Conservation (phyloP, 2,797 vertebrate genomes). For the Halcyon smyrnensis region DNA sequence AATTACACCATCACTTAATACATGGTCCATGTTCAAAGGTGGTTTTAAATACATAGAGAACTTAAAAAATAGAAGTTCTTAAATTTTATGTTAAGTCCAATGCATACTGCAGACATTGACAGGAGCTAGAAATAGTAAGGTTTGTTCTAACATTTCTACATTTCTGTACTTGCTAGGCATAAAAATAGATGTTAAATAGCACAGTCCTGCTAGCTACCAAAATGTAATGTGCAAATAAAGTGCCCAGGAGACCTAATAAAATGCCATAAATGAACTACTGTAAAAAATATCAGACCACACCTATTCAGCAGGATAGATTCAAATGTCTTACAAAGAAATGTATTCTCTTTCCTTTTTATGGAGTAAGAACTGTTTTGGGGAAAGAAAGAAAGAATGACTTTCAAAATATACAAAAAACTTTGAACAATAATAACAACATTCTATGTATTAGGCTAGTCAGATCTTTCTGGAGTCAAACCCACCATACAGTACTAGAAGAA, state of each 20-base stretch:
- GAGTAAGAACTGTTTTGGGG: constrained; percentile 20
- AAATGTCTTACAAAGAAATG: constrained; percentile 62
- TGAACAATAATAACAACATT: not conserved
- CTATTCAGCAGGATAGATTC: constrained; percentile 64
- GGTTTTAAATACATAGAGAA: constrained; percentile 3
- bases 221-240: constrained; percentile 70
- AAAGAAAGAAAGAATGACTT: constrained; percentile 24
- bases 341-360: constrained; percentile 57
- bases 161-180: constrained; percentile 44
- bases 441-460: not conserved
- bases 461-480: not conserved
- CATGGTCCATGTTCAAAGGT: not conserved
- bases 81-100: not conserved
- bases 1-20: constrained; percentile 16
- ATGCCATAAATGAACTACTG: constrained; percentile 68
- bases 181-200: constrained; percentile 70
- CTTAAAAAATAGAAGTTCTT: constrained; percentile 3
- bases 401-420: constrained; percentile 31
- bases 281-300: constrained; percentile 74
- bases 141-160: constrained; percentile 59
- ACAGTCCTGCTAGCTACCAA: constrained; percentile 56
- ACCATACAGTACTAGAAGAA: not conserved
- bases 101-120: constrained; percentile 30
- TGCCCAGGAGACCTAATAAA: constrained; percentile 72
- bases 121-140: constrained; percentile 51